These are phyloP conservation scores for Oplegnathus fasciatus DNA, from an alignment of 2,113 vertebrate species.

Conservation along the genomic window DNA sequence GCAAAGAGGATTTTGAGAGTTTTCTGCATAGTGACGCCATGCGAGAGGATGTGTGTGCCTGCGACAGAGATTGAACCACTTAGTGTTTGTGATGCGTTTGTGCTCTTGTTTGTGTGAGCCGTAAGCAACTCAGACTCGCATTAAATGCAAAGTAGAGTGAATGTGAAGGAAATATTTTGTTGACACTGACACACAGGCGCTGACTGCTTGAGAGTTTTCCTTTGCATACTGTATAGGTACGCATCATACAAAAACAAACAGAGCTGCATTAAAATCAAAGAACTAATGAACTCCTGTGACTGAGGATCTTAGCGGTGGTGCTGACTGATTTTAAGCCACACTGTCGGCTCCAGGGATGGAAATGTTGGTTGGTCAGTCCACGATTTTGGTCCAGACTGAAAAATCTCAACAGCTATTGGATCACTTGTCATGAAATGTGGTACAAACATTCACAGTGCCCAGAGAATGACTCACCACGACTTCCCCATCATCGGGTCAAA, in stretches of 20 bases:
- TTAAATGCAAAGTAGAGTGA: constrained; percentile 11
- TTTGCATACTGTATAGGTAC: neutral
- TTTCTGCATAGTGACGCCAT: constrained; percentile 3
- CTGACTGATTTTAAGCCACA: neutral
- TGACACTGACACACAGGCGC: neutral
- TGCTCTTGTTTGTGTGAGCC: neutral
- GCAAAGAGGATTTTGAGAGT: constrained; percentile 41
- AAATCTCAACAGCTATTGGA: neutral
- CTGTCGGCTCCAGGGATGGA: neutral
- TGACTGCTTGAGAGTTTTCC: neutral
- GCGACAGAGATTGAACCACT: constrained; percentile 6
- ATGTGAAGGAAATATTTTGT: constrained; percentile 15
- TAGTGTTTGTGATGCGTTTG: neutral
- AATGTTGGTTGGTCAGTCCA: neutral
- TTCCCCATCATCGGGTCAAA: neutral
- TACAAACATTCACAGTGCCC: neutral
- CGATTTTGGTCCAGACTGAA: neutral
- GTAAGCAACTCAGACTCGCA: neutral
- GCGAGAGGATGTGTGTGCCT: constrained; percentile 5
- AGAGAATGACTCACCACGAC: neutral
- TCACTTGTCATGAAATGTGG: neutral
- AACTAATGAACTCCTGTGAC: neutral
- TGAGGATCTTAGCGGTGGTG: too few relatives aligned
- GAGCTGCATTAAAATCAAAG: neutral
- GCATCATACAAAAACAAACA: neutral